Conservation (phyloP, 1,140 invertebrate species). For the Manduca sexta region DNA sequence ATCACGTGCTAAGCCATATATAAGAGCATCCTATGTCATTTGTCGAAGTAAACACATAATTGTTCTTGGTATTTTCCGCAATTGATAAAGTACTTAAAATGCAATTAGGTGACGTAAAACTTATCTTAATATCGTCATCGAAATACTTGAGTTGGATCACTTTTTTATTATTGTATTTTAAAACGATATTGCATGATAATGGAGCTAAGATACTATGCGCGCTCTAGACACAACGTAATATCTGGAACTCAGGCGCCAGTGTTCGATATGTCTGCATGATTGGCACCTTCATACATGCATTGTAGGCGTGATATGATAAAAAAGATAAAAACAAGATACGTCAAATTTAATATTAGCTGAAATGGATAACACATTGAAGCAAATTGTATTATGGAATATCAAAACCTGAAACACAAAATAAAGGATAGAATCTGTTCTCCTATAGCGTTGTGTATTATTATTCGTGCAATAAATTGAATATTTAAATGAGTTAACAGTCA, state of each 20-base stretch:
- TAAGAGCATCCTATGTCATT: not conserved
- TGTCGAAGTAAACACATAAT: not conserved
- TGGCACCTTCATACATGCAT: not conserved
- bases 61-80: not conserved
- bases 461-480: too few species aligned
- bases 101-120: constrained; percentile 1
- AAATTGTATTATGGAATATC: too few species aligned
- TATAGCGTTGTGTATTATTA: too few species aligned
- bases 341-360: not conserved
- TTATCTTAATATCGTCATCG: not conserved
- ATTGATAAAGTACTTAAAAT: constrained; percentile 1
- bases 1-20: not conserved
- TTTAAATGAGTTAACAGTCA: too few species aligned
- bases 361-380: not conserved
- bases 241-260: constrained; percentile 1
- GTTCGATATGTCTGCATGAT: not conserved
- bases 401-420: too few species aligned
- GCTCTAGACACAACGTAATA: not conserved
- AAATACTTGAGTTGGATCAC: not conserved
- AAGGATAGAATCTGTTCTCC: too few species aligned
- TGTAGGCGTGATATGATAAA: not conserved
- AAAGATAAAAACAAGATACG: constrained; percentile 7
- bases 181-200: not conserved
- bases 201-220: not conserved
- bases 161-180: not conserved